Evolutionary conservation across 2,888 invertebrate species (phyloP).

Genomic region (Scaptomyza cyrtandrae): DNA sequence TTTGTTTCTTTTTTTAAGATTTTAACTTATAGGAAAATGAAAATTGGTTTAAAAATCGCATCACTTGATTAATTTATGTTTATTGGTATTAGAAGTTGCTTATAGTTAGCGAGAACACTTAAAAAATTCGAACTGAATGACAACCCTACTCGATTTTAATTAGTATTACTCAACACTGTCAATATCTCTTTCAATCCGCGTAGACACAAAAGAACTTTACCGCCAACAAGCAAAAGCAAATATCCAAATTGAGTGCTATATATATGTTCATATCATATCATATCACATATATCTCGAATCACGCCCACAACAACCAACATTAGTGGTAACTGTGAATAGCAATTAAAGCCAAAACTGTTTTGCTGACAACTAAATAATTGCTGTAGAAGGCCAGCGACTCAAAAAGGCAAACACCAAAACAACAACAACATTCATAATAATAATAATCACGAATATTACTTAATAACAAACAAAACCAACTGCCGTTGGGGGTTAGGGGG

Average conservation of each 20-base stretch:
- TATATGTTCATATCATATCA: background rate
- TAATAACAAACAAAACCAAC: conserved; percentile 32
- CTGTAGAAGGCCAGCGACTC: conserved; percentile 52
- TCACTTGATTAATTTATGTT: too few species aligned
- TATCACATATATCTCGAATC: conserved; percentile 3
- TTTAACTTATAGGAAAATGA: too few species aligned
- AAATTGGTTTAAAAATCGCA: too few species aligned
- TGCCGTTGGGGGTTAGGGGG: too few species aligned
- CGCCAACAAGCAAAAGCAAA: background rate
- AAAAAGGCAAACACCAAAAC: background rate
- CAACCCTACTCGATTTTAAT: background rate
- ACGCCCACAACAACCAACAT: conserved; percentile 38
- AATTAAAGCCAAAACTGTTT: conserved; percentile 49
- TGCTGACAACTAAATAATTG: conserved; percentile 56
- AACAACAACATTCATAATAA: conserved; percentile 23
- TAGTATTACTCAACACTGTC: conserved; percentile 13
- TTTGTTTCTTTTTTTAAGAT: too few species aligned
- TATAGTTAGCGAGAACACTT: background rate
- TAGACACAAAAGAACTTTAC: conserved; percentile 29
- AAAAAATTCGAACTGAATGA: background rate
- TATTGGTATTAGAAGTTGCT: too few species aligned
- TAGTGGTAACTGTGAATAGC: conserved; percentile 46
- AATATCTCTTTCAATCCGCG: conserved; percentile 35
- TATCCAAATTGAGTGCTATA: background rate
- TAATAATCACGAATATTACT: conserved; percentile 62